Percentiles rank a stretch among this genome's conserved stretches.
Evolutionary conservation across 2,113 vertebrate species (phyloP).

Genomic region (Alaudala cheleensis): DNA sequence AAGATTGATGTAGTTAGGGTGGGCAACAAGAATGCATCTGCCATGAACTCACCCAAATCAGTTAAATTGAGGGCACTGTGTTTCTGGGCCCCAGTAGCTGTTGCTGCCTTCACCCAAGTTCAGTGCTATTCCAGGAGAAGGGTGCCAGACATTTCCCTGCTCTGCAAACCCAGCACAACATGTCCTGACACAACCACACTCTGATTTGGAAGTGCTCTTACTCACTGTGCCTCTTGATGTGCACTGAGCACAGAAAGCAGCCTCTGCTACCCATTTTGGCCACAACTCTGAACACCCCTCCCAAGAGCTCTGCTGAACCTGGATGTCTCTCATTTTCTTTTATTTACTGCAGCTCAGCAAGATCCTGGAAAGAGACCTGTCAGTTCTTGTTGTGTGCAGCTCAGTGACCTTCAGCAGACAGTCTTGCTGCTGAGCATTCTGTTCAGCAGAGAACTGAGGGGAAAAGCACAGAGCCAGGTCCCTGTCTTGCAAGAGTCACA

Average conservation of each 20-base stretch:
- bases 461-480: neutral
- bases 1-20: neutral
- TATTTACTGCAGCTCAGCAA: neutral
- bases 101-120: neutral
- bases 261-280: neutral
- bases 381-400: neutral
- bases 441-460: neutral
- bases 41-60: neutral
- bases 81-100: neutral
- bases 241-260: neutral
- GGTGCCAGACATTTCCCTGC: neutral
- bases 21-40: neutral
- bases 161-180: neutral
- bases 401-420: neutral
- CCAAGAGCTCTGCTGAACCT: neutral
- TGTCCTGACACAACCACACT: neutral
- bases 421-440: neutral
- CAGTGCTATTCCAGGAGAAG: neutral
- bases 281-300: neutral
- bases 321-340: neutral
- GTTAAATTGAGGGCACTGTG: neutral
- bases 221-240: neutral
- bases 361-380: conserved; percentile 13
- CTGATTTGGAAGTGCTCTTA: neutral
- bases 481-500: neutral